Evolutionary conservation across 2,113 vertebrate genomes (phyloP).

Genomic region (Nansenia antarctica): DNA sequence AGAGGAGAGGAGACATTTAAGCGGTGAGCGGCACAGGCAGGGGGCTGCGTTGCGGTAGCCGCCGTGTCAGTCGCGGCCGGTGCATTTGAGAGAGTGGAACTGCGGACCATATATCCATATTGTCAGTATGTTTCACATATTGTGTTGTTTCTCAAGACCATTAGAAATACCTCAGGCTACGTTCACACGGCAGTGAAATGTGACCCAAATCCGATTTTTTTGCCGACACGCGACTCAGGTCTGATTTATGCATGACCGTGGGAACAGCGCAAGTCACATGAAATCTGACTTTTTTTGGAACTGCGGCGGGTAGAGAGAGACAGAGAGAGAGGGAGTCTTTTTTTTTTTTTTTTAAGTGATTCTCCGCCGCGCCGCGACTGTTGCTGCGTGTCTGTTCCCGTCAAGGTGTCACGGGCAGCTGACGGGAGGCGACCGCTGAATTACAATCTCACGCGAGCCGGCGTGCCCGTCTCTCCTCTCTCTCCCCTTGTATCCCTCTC

Average conservation of each 20-base stretch:
- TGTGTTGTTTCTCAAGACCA: too few relatives aligned
- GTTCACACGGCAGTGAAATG: too few relatives aligned
- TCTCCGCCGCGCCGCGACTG: conserved; percentile 25
- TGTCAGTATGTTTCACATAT: too few relatives aligned
- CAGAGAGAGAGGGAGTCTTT: neutral
- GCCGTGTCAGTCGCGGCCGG: neutral
- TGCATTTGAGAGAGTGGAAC: neutral
- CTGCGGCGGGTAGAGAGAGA: neutral
- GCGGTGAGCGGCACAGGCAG: neutral
- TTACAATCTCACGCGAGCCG: conserved; percentile 41
- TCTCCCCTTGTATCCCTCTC: conserved; percentile 14
- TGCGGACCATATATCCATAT: too few relatives aligned
- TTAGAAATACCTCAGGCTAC: too few relatives aligned
- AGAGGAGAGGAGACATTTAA: neutral
- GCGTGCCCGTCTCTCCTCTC: neutral
- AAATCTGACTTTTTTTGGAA: too few relatives aligned
- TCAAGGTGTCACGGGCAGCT: conserved; percentile 52
- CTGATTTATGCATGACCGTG: too few relatives aligned
- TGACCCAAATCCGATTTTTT: too few relatives aligned
- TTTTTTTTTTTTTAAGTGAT: conserved; percentile 24
- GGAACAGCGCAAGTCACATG: too few relatives aligned
- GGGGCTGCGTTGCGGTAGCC: neutral
- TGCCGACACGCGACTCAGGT: too few relatives aligned
- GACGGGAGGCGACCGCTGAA: conserved; percentile 55
- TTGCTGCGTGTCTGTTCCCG: too few relatives aligned